Conservation (phyloP, 2,113 vertebrate genomes). For the Microcebus jonahi region DNA sequence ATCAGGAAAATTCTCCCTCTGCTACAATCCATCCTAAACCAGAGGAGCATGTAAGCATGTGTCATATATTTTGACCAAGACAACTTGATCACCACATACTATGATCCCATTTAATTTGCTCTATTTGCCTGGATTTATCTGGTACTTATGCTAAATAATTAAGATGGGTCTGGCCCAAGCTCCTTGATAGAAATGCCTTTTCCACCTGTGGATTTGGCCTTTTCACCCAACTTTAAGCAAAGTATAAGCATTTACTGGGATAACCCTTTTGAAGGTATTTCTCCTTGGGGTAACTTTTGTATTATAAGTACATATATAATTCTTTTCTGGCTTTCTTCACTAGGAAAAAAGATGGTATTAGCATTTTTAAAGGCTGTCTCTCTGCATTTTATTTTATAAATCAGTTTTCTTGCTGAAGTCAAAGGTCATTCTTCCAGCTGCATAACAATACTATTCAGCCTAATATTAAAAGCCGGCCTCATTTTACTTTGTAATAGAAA, state of each 20-base stretch:
- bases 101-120: background rate
- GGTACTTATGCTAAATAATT: background rate
- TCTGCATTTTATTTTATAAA: constrained; percentile 84
- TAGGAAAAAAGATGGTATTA: constrained; percentile 80
- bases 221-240: constrained; percentile 56
- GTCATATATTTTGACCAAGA: background rate
- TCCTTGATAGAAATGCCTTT: constrained; percentile 29
- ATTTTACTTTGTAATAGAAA: constrained; percentile 87
- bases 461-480: constrained; percentile 85
- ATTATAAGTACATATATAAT: constrained; percentile 66
- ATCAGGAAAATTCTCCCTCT: background rate
- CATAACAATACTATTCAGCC: constrained; percentile 86
- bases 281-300: constrained; percentile 59
- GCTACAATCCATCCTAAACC: background rate
- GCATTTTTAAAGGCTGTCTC: constrained; percentile 85
- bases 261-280: constrained; percentile 55
- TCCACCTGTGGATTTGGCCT: background rate
- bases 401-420: constrained; percentile 85
- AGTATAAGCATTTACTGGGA: constrained; percentile 58
- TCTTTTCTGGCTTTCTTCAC: constrained; percentile 77
- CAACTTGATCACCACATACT: background rate
- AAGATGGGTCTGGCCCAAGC: background rate
- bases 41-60: background rate
- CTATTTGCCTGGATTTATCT: background rate
- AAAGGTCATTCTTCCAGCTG: constrained; percentile 85